These are phyloP conservation scores for Orthosia gracilis DNA, from an alignment of 2,888 invertebrate species.

Conservation along the genomic window DNA sequence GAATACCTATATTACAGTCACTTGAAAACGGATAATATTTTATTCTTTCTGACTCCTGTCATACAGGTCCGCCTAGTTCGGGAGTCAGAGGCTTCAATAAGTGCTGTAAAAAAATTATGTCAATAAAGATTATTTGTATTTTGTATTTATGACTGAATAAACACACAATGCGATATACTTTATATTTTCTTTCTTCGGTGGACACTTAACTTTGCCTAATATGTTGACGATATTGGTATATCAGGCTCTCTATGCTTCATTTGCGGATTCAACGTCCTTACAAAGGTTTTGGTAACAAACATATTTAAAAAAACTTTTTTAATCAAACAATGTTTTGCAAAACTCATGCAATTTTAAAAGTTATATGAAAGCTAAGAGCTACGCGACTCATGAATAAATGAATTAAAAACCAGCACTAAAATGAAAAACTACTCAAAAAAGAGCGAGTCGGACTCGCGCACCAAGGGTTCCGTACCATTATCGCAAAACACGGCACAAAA, in stretches of 20 bases:
- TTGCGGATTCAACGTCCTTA: background rate
- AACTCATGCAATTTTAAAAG: background rate
- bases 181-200: background rate
- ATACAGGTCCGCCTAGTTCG: too few species aligned
- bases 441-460: too few species aligned
- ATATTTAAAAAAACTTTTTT: too few species aligned
- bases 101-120: too few species aligned
- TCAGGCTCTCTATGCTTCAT: background rate
- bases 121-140: too few species aligned
- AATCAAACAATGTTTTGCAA: background rate
- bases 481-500: too few species aligned
- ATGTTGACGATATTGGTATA: background rate
- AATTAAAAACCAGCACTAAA: background rate
- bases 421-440: background rate
- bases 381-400: background rate
- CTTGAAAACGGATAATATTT: background rate
- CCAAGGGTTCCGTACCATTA: too few species aligned
- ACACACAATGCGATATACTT: too few species aligned
- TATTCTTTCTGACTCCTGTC: background rate
- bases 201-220: accelerated
- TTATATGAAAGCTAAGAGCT: background rate
- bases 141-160: too few species aligned
- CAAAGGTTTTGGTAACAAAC: too few species aligned
- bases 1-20: slow-evolving; percentile 14
- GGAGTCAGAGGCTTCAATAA: too few species aligned